Base-by-base conservation (phyloP, 2,888 invertebrate species). In the Noctua fimbriata region DNA sequence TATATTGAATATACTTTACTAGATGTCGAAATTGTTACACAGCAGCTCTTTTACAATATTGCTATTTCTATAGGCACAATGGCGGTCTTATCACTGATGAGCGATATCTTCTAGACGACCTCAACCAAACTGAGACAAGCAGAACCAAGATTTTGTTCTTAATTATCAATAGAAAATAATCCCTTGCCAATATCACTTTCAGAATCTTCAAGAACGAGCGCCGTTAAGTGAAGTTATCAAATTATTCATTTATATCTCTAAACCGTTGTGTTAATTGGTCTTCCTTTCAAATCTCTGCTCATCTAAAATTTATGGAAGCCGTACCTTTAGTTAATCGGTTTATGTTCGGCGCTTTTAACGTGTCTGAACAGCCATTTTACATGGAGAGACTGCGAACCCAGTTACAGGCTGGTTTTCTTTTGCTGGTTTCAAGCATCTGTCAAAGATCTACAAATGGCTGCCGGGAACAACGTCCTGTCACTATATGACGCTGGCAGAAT, bases 231-330 rank as follows among this genome's bases (percentile, higher is more conserved):
- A 69, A 71, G 63, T 69, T 72, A 84, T 69, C 18, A 76, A 76
- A 73, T 76, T 47, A 73, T 69, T 32, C 32, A 52, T 72, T 76
- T 44, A 72, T 21, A 69, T 36, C 47, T 52, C 18, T 4, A 21
- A 58, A 70, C 44, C 58, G 32, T 58, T 49, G 73, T 67, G 65
- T 79, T 86, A 79, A 82, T 79, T 75, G 55, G 55, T 58, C 3
- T 63, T 60, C 28, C n/a, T 58, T 58, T 58, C 69, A 72, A 67
- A 76, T 65, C 52, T 66, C 58, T 44, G 52, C 55, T 79, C 36
- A 47, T 79, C 63, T 66, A 14, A 71, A 60, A 83, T 79, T 72
- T 24, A 83, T 73, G 36, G 24, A 58, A 49, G 41, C 58, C n/a
- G 24, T 55, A 44, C 12, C 70, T 80, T 69, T n/a, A n/a, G 47